Evolutionary conservation across 2,113 vertebrate genomes (phyloP).

Genomic region (Coregonus clupeaformis): DNA sequence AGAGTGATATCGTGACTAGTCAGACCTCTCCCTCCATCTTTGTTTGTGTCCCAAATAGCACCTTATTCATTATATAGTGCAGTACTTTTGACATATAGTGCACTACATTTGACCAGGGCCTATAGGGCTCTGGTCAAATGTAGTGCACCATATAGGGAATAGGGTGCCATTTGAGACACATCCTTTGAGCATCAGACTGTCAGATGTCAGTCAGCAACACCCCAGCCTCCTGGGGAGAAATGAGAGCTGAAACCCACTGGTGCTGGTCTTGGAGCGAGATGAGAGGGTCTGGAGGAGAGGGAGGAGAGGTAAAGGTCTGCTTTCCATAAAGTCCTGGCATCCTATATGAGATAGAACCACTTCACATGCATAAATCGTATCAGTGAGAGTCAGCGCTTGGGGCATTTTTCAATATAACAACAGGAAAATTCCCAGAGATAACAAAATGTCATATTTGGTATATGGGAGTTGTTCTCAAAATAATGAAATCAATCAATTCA

Average conservation of each 20-base stretch:
- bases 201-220: constrained; percentile 64
- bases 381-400: constrained; percentile 50
- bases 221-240: constrained; percentile 49
- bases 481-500: background rate
- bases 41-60: background rate
- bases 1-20: background rate
- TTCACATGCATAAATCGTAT: constrained; percentile 71
- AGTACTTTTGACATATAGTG: no score
- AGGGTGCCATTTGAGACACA: no score
- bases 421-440: constrained; percentile 49
- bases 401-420: constrained; percentile 47
- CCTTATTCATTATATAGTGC: no score
- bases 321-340: constrained; percentile 72
- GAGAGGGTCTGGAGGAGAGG: constrained; percentile 55
- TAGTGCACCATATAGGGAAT: no score
- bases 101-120: no score
- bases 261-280: constrained; percentile 67
- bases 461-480: background rate
- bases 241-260: constrained; percentile 44
- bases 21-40: background rate
- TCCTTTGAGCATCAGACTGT: constrained; percentile 22
- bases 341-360: constrained; percentile 59
- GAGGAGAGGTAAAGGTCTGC: constrained; percentile 52
- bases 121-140: no score
- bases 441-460: constrained; percentile 38